Evolutionary conservation across 2,888 invertebrate genomes (phyloP), one percentile per base, ranked within the genome.

Genomic region (Entomobrya multifasciata): DNA sequence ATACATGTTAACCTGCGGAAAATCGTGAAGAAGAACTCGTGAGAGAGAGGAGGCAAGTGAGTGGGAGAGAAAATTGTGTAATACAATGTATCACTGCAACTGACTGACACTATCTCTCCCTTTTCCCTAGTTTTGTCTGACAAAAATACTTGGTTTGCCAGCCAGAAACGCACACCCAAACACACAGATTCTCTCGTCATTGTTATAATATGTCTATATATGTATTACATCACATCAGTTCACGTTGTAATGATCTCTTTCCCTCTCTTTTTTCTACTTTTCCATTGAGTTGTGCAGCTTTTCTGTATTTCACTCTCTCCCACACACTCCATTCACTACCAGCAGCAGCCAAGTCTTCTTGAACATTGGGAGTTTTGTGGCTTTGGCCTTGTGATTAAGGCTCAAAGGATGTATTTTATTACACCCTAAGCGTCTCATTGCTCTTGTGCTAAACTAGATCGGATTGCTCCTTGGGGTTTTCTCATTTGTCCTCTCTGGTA

Each of bases 311-410:
- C n/a, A 5, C 52, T 44, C 22, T 79, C 44, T 47, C 78, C 65
- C 86, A 36, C 36, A 36, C 36, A 36, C 36, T 36, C 36, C 36
- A 36, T 36, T 36, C 36, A 36, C 36, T 8, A 36, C 36, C 36
- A 36, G 5, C 36, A 36, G n/a, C 55, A 30, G 76, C 27, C 49
- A 74, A 74, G 86, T 52, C 76, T 62, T 36, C 76, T 62, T 81
- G 62, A 49, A 52, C 47, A 49, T 84, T 60, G 65, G 70, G 74
- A 62, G 74, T 80, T 62, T 77, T 79, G 86, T 80, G 86, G 79
- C 72, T 85, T 80, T 79, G 78, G 85, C 60, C 85, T 76, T 86
- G 86, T 86, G 86, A 86, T 86, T 86, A 86, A 86, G 86, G 86
- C 81, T 76, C 81, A 67, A 76, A 86, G 57, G 80, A 86, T 86